These are phyloP conservation scores for Ctenopoma kingsleyae DNA, from an alignment of 2,797 vertebrate genomes.

Conservation along the genomic window DNA sequence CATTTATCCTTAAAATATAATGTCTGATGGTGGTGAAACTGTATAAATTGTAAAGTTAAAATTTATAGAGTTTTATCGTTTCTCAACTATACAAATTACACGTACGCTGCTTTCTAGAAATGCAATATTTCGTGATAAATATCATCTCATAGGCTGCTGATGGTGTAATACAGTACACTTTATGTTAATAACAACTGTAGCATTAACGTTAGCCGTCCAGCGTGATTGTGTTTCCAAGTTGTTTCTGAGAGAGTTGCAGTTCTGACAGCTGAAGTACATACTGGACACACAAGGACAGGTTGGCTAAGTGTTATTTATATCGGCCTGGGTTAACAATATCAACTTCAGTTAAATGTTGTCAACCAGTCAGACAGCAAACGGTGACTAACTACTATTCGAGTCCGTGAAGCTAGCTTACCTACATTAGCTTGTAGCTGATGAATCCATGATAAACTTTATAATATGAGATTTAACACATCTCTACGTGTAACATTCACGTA, in stretches of 20 bases:
- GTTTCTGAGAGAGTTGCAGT: not conserved
- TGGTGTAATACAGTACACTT: not conserved
- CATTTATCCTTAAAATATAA: conserved; percentile 5
- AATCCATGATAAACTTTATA: conserved; percentile 41
- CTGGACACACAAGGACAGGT: not conserved
- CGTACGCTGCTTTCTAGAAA: not conserved
- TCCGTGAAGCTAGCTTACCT: conserved; percentile 45
- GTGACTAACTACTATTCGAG: conserved; percentile 26
- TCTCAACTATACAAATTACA: not conserved
- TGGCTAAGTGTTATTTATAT: not conserved
- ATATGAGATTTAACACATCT: not conserved
- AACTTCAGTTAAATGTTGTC: conserved; percentile 5
- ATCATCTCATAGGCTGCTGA: not conserved
- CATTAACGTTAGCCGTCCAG: conserved; percentile 6
- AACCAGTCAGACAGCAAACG: conserved; percentile 32
- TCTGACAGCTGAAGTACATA: not conserved
- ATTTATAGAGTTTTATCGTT: not conserved
- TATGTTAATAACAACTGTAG: not conserved
- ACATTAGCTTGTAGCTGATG: conserved; percentile 53
- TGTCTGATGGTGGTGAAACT: not conserved
- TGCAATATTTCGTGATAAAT: not conserved
- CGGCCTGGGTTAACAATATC: not conserved
- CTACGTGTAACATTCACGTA: not conserved
- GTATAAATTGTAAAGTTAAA: not conserved
- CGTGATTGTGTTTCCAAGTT: conserved; percentile 23